These are phyloP conservation scores for Galerucella calmariensis DNA, from an alignment of 2,888 invertebrate species.

Conservation along the genomic window DNA sequence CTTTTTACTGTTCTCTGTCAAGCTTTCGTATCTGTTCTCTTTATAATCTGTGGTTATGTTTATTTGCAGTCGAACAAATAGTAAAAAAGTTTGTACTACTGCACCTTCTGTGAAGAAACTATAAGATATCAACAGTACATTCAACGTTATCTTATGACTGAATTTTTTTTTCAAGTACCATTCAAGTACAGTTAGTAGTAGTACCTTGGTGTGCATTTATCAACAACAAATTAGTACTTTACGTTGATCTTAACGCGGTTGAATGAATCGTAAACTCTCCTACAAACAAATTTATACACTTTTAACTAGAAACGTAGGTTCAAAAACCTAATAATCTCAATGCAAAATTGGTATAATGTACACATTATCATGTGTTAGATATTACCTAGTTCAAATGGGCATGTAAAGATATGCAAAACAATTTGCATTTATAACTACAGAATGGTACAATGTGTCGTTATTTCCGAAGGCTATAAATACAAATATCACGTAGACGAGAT, in stretches of 20 bases:
- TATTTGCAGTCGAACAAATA: no score
- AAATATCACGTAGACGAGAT: no score
- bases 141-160: neutral
- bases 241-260: neutral
- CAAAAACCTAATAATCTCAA: conserved; percentile 15
- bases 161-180: neutral
- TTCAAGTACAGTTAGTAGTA: neutral
- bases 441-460: neutral
- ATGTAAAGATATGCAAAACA: conserved; percentile 7
- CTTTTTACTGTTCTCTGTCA: no score
- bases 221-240: neutral
- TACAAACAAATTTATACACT: neutral
- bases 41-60: no score
- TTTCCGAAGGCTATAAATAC: neutral
- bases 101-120: no score
- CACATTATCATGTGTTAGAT: conserved; percentile 14
- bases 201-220: neutral
- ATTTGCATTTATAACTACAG: neutral
- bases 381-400: neutral
- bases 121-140: neutral
- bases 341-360: conserved; percentile 8
- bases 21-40: no score
- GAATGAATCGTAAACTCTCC: conserved; percentile 1
- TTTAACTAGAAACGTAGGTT: conserved; percentile 2
- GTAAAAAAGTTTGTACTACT: no score